Percentiles rank a stretch among this genome's conserved stretches.
Conservation (phyloP, 2,888 invertebrate species). For the Muscina levida region DNA sequence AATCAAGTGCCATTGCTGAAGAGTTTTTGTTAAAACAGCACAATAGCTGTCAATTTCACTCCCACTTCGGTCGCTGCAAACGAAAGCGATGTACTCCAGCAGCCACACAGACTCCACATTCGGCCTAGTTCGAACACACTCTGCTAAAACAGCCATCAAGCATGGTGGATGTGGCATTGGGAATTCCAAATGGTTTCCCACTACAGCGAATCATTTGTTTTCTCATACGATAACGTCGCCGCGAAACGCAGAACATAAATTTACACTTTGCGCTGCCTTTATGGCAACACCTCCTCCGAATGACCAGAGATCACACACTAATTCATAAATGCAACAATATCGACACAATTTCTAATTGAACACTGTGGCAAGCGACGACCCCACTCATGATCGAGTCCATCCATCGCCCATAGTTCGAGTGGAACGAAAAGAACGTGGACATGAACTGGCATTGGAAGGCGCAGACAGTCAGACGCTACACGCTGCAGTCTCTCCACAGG, state of each 20-base stretch:
- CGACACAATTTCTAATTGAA: slow-evolving; percentile 51
- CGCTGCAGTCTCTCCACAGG: slow-evolving; percentile 23
- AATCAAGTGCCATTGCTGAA: too few species aligned
- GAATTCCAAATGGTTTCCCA: slow-evolving; percentile 59
- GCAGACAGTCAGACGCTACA: slow-evolving; percentile 61
- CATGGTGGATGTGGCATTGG: slow-evolving; percentile 42
- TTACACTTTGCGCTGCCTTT: slow-evolving; percentile 80
- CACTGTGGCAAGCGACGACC: slow-evolving; percentile 17
- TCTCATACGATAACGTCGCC: slow-evolving; percentile 78
- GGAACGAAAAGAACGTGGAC: slow-evolving; percentile 16
- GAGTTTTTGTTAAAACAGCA: too few species aligned
- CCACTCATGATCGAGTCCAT: slow-evolving; percentile 43
- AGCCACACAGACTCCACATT: background rate
- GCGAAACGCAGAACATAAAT: slow-evolving; percentile 74
- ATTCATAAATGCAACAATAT: slow-evolving; percentile 68
- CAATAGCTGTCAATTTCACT: too few species aligned
- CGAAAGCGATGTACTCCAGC: too few species aligned
- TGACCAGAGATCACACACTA: slow-evolving; percentile 67
- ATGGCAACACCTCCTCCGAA: slow-evolving; percentile 74
- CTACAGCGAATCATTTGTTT: slow-evolving; percentile 66
- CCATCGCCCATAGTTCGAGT: slow-evolving; percentile 1
- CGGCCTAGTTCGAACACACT: background rate
- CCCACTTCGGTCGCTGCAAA: too few species aligned
- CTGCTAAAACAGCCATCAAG: slow-evolving; percentile 13
- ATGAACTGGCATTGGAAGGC: slow-evolving; percentile 46